Conservation (phyloP, 2,113 vertebrate species). For the Gobio gobio region DNA sequence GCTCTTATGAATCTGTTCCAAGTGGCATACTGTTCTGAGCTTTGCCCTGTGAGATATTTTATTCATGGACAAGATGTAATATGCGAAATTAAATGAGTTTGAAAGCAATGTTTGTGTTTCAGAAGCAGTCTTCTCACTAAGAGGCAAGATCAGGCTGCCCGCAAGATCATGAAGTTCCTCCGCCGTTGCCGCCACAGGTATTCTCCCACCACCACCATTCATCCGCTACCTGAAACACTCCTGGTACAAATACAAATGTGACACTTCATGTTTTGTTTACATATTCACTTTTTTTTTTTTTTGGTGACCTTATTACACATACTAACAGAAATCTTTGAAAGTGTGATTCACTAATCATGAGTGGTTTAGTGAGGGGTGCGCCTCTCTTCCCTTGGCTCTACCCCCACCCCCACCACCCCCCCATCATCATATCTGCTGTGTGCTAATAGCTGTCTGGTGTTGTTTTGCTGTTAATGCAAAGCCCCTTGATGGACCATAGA, state of each 20-base stretch:
- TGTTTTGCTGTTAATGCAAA: slow-evolving; percentile 98
- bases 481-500: slow-evolving; percentile 99
- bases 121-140: slow-evolving; percentile 98
- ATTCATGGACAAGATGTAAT: slow-evolving; percentile 20
- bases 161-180: slow-evolving; percentile 99
- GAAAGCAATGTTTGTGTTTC: slow-evolving; percentile 59
- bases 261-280: not conserved
- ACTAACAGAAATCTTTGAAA: slow-evolving; percentile 15
- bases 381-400: slow-evolving; percentile 50
- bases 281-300: not conserved
- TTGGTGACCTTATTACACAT: not conserved
- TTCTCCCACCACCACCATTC: slow-evolving; percentile 39
- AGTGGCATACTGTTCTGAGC: slow-evolving; percentile 10
- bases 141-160: slow-evolving; percentile 99
- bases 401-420: slow-evolving; percentile 60
- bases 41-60: slow-evolving; percentile 4
- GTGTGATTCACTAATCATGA: slow-evolving; percentile 51
- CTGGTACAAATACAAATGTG: not conserved
- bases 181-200: slow-evolving; percentile 99
- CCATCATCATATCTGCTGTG: slow-evolving; percentile 76
- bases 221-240: not conserved
- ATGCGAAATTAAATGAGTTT: not conserved
- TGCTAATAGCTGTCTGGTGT: slow-evolving; percentile 99
- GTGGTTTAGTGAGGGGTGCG: slow-evolving; percentile 57
- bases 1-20: slow-evolving; percentile 18